Evolutionary conservation across 2,888 invertebrate species (phyloP).

Genomic region (Malthinus flaveolus): DNA sequence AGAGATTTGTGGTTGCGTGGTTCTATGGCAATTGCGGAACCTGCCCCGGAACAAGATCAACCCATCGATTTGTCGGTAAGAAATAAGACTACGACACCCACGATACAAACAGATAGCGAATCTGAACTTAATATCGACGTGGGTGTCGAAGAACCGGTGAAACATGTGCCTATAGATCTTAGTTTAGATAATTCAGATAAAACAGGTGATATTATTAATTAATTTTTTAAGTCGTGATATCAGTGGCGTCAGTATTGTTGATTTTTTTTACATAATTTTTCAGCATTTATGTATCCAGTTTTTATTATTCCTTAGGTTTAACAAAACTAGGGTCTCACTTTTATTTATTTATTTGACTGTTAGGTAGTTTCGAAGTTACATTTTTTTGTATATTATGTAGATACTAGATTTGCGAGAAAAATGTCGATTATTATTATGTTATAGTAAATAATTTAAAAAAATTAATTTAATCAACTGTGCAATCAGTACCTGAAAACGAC

Average conservation of each 20-base stretch:
- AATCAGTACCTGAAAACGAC: conserved; percentile 23
- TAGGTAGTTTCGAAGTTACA: neutral
- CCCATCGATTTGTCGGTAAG: conserved; percentile 70
- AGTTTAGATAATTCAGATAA: conserved; percentile 57
- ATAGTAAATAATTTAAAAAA: neutral
- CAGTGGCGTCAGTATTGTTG: conserved; percentile 23
- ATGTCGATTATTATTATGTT: neutral
- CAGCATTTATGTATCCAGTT: too few relatives aligned
- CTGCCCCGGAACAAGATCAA: conserved; percentile 65
- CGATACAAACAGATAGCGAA: conserved; percentile 57
- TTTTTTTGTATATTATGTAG: neutral
- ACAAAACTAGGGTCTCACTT: neutral
- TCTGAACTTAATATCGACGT: conserved; percentile 57
- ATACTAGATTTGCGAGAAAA: neutral
- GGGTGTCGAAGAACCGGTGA: conserved; percentile 56
- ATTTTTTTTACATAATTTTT: neutral
- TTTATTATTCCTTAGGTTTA: neutral
- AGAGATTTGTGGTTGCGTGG: conserved; percentile 60
- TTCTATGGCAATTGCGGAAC: conserved; percentile 60
- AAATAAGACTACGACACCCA: conserved; percentile 51
- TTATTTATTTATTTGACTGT: neutral
- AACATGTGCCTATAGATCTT: conserved; percentile 68
- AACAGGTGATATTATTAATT: conserved; percentile 29
- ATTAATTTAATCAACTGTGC: conserved; percentile 14
- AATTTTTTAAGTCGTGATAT: conserved; percentile 24